A percentile compares a stretch with the other conserved stretches of the same genome.
Evolutionary conservation across 2,113 vertebrate genomes (phyloP).

Genomic region (Ia io): DNA sequence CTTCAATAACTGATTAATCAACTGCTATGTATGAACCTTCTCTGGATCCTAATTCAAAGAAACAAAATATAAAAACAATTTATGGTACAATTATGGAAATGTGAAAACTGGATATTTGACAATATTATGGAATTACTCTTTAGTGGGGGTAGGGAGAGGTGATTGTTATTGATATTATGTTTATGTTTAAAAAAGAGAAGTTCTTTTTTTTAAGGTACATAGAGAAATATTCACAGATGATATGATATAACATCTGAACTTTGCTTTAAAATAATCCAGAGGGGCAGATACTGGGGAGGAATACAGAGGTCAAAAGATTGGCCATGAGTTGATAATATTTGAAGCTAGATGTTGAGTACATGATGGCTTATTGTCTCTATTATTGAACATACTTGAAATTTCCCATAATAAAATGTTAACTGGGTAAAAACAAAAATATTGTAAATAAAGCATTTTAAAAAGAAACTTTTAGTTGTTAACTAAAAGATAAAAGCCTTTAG

Average conservation of each 20-base stretch:
- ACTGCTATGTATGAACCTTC: not conserved
- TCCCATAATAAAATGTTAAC: not conserved
- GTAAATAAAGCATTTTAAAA: not conserved
- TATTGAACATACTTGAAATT: not conserved
- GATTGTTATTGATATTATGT: not conserved
- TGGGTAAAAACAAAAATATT: not conserved
- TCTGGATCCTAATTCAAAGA: not conserved
- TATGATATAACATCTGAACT: not conserved
- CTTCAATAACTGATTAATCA: not conserved
- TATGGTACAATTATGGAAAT: not conserved
- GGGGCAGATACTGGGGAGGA: not conserved
- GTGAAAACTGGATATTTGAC: not conserved
- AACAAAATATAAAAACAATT: not conserved
- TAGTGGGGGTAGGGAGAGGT: not conserved
- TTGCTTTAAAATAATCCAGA: not conserved
- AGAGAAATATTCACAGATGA: not conserved
- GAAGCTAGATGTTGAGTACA: not conserved
- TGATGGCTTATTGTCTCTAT: not conserved
- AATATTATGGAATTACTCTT: not conserved
- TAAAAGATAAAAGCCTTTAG: not conserved
- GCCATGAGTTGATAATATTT: not conserved
- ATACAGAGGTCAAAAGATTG: not conserved
- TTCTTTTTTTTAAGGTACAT: not conserved
- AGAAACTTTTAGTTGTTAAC: not conserved
- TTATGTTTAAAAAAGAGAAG: constrained; percentile 18